Evolutionary conservation across 2,797 vertebrate genomes (phyloP).

Genomic region (Eospalax fontanierii): DNA sequence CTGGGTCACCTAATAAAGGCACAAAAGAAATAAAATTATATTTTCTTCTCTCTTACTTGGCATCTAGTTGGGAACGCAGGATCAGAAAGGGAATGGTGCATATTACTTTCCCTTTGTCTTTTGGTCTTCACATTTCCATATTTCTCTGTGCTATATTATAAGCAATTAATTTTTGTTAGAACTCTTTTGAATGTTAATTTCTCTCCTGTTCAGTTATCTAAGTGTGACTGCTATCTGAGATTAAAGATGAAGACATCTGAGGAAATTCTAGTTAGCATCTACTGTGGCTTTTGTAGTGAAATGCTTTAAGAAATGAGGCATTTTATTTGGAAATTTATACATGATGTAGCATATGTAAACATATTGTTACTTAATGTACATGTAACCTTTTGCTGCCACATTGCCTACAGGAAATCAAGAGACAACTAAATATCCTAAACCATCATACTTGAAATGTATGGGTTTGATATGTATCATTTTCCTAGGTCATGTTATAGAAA

Average conservation of each 20-base stretch:
- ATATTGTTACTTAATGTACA: background rate
- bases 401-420: background rate
- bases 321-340: background rate
- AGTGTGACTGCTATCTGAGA: slow-evolving; percentile 15
- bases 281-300: background rate
- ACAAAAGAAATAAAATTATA: background rate
- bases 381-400: background rate
- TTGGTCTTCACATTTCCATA: background rate
- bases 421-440: slow-evolving; percentile 28
- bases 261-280: background rate
- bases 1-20: background rate
- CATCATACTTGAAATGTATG: background rate
- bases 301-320: background rate
- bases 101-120: background rate
- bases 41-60: background rate
- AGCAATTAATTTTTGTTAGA: slow-evolving; percentile 15
- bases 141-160: background rate
- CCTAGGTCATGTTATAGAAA: background rate
- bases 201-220: slow-evolving; percentile 33
- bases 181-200: background rate
- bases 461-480: background rate
- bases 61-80: background rate
- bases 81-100: background rate
- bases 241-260: slow-evolving; percentile 31
- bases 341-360: background rate